phyloP scores from a whole-genome alignment of 2,797 vertebrate species.

The Periophthalmus magnuspinnatus region DNA sequence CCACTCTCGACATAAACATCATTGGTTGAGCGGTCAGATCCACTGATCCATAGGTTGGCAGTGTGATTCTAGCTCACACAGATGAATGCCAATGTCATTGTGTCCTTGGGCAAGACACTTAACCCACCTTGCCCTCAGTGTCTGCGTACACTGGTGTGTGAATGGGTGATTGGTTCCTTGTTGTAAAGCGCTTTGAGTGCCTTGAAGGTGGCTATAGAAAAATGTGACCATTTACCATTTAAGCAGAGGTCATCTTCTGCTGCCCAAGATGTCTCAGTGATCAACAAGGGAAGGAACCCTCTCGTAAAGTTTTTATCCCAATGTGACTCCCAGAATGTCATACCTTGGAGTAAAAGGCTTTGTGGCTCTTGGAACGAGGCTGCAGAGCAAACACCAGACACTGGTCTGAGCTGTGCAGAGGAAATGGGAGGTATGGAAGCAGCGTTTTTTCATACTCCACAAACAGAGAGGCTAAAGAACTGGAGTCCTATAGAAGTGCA shows the following conservation, averaged over 20 bases:
- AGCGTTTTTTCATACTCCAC: slow-evolving; percentile 84
- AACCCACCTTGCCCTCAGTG: too few relatives aligned
- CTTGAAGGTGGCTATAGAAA: too few relatives aligned
- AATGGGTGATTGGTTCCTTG: too few relatives aligned
- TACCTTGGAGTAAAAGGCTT: slow-evolving; percentile 88
- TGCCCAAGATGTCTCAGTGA: slow-evolving; percentile 56
- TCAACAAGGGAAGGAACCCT: slow-evolving; percentile 59
- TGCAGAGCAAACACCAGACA: slow-evolving; percentile 87
- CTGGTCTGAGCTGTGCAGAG: slow-evolving; percentile 80
- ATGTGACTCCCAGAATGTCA: slow-evolving; percentile 20
- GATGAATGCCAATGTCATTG: too few relatives aligned
- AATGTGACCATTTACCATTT: too few relatives aligned
- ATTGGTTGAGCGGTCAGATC: too few relatives aligned
- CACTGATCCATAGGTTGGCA: too few relatives aligned
- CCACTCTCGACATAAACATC: too few relatives aligned
- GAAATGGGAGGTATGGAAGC: slow-evolving; percentile 86
- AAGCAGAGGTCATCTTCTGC: slow-evolving; percentile 59
- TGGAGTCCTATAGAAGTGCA: slow-evolving; percentile 78
- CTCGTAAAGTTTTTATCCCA: slow-evolving; percentile 5
- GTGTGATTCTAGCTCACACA: too few relatives aligned
- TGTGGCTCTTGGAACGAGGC: slow-evolving; percentile 87
- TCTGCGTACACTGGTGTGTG: too few relatives aligned
- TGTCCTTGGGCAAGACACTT: too few relatives aligned
- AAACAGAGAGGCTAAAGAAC: slow-evolving; percentile 82
- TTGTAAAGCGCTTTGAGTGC: too few relatives aligned